These are phyloP conservation scores for Agrilus planipennis DNA, from an alignment of 1,140 invertebrate species.

Conservation along the genomic window DNA sequence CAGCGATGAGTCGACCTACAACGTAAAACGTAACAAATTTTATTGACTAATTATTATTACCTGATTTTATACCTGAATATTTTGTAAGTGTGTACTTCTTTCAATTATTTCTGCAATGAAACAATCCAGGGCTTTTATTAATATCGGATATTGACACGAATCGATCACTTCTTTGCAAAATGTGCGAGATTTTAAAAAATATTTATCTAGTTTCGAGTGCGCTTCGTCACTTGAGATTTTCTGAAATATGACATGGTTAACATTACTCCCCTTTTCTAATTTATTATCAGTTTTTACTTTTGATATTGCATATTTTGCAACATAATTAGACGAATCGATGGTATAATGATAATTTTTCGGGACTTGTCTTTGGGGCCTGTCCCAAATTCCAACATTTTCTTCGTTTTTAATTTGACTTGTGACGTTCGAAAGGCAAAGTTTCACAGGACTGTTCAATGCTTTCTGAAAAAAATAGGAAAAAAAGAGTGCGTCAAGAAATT, in stretches of 20 bases:
- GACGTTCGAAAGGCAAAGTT: constrained; percentile 32
- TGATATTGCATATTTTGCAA: constrained; percentile 15
- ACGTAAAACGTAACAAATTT: not conserved
- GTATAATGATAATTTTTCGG: constrained; percentile 38
- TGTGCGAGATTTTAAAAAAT: constrained; percentile 45
- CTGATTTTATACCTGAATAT: constrained; percentile 42
- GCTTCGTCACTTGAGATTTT: too few relatives aligned
- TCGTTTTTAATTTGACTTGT: constrained; percentile 26
- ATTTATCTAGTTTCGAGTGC: constrained; percentile 27
- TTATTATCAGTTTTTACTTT: constrained; percentile 12
- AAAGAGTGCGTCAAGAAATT: too few relatives aligned
- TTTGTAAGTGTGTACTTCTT: constrained; percentile 47
- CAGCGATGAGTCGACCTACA: constrained; percentile 44
- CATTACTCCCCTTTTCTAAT: not conserved
- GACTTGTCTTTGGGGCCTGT: constrained; percentile 38
- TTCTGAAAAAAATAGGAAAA: constrained; percentile 26
- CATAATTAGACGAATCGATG: constrained; percentile 35
- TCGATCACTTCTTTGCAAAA: constrained; percentile 49
- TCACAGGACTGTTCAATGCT: constrained; percentile 42
- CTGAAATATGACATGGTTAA: not conserved
- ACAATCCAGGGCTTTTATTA: constrained; percentile 49
- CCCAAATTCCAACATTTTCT: constrained; percentile 42
- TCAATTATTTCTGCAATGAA: constrained; percentile 52
- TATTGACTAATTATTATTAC: constrained; percentile 1
- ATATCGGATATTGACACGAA: constrained; percentile 41